Evolutionary conservation across 2,113 vertebrate species (phyloP).

Genomic region (Uropsilus gracilis): DNA sequence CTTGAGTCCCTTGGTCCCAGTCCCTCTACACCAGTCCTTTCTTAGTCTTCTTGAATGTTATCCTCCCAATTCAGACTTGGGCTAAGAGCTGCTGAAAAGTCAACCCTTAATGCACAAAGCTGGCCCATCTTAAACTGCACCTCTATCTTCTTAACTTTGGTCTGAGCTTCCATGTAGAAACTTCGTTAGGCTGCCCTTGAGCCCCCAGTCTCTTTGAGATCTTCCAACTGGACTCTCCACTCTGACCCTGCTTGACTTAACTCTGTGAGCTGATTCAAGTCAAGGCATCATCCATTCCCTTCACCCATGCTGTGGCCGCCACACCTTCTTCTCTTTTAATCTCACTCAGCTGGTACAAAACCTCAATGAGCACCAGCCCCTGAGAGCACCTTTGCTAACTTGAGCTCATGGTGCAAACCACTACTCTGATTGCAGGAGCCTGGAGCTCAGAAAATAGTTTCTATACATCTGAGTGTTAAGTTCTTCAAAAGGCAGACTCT

Average conservation of each 20-base stretch:
- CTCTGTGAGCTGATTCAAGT: not conserved
- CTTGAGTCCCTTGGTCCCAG: rapidly evolving
- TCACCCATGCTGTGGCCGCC: no score
- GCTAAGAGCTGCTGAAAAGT: not conserved
- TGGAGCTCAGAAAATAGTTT: not conserved
- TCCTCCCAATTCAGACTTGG: rapidly evolving
- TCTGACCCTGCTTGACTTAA: not conserved
- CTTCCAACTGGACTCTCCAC: not conserved
- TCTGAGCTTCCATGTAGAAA: not conserved
- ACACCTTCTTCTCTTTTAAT: not conserved
- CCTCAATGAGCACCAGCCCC: not conserved
- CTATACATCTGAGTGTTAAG: not conserved
- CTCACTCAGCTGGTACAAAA: not conserved
- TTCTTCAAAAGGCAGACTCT: not conserved
- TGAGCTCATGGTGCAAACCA: not conserved
- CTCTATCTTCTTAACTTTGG: not conserved
- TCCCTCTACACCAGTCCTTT: rapidly evolving
- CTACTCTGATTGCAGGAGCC: no score
- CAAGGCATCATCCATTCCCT: not conserved
- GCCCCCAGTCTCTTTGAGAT: not conserved
- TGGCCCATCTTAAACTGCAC: rapidly evolving
- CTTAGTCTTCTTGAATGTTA: not conserved
- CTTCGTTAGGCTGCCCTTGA: not conserved
- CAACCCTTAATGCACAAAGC: not conserved
- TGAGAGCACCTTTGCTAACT: not conserved